Evolutionary conservation across 2,113 vertebrate species (phyloP).

Genomic region (Varanus komodoensis): DNA sequence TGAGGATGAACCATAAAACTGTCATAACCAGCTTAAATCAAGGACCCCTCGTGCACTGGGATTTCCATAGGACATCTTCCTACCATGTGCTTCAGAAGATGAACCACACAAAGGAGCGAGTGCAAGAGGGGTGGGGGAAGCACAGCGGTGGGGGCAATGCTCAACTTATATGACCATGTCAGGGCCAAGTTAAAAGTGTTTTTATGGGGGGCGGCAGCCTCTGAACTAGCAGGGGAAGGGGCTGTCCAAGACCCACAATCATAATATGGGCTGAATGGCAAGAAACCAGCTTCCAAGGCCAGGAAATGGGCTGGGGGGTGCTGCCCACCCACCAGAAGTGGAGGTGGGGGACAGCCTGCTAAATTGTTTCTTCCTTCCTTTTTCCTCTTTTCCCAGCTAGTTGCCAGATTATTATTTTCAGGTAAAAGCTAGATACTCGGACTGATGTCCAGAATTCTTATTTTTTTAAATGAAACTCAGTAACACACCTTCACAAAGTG

Average conservation of each 20-base stretch:
- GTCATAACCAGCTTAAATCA: slow-evolving; percentile 78
- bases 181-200: background rate
- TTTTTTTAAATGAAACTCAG: background rate
- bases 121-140: background rate
- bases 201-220: background rate
- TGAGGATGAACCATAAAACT: slow-evolving; percentile 76
- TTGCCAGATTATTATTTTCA: background rate
- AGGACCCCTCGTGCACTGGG: slow-evolving; percentile 56
- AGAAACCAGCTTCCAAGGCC: background rate
- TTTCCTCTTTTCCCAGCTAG: background rate
- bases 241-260: too few relatives aligned
- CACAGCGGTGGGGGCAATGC: background rate
- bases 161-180: background rate
- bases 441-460: background rate
- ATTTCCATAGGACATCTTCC: slow-evolving; percentile 73
- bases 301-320: background rate
- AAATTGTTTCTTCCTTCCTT: background rate
- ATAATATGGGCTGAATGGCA: background rate
- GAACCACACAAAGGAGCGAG: slow-evolving; percentile 7
- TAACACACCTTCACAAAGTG: background rate
- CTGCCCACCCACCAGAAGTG: background rate
- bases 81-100: slow-evolving; percentile 61
- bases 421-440: background rate
- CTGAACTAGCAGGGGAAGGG: background rate
- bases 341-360: background rate